These are phyloP conservation scores for Drosophila hawaiiensis DNA, from an alignment of 2,888 invertebrate genomes.

Conservation along the genomic window DNA sequence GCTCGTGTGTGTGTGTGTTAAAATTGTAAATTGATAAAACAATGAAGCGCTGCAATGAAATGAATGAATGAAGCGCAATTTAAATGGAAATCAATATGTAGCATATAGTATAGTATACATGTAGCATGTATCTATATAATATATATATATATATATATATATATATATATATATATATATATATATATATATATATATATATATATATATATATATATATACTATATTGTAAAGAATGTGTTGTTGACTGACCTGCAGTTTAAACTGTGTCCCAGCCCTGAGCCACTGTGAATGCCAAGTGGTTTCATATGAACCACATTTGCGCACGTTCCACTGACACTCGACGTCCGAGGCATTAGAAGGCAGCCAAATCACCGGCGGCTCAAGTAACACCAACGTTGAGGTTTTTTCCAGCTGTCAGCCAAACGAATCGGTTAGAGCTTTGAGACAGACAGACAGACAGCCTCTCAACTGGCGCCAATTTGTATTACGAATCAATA, in stretches of 20 bases:
- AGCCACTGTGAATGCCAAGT: constrained; percentile 51
- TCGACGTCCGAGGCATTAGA: constrained; percentile 46
- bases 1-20: constrained; percentile 50
- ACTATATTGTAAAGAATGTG: constrained; percentile 30
- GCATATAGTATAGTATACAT: constrained; percentile 19
- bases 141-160: neutral
- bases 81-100: constrained; percentile 73
- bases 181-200: constrained; percentile 8
- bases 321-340: constrained; percentile 58
- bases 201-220: constrained; percentile 3
- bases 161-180: too few relatives aligned
- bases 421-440: constrained; percentile 57
- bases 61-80: constrained; percentile 76
- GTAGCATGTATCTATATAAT: constrained; percentile 6
- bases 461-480: constrained; percentile 20
- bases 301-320: constrained; percentile 45
- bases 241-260: constrained; percentile 37
- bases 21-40: constrained; percentile 79
- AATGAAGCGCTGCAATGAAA: constrained; percentile 67
- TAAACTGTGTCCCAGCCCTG: constrained; percentile 45
- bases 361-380: constrained; percentile 29
- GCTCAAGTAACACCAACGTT: constrained; percentile 41
- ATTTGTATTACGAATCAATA: constrained; percentile 14
- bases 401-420: constrained; percentile 61
- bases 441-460: constrained; percentile 21